A percentile compares a stretch with the other conserved stretches of the same genome.
These are phyloP conservation scores for Zenarchopterus dispar DNA, from an alignment of 2,797 vertebrate genomes.

Conservation along the genomic window DNA sequence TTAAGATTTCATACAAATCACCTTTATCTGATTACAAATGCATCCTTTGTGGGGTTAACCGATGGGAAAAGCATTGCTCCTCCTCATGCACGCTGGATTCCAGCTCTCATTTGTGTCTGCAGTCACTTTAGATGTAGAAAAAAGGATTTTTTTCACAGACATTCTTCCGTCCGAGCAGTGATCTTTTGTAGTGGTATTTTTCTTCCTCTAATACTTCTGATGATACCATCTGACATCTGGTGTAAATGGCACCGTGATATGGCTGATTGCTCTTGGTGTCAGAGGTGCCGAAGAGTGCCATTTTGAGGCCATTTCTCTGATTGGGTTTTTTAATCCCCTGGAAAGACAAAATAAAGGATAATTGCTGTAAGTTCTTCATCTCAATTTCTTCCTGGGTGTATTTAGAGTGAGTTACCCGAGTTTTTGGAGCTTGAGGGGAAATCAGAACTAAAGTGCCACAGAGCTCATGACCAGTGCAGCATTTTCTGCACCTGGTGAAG, in stretches of 20 bases:
- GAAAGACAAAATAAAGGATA: neutral
- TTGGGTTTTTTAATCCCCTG: conserved; percentile 7
- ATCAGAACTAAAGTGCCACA: neutral
- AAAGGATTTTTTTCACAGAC: conserved; percentile 7
- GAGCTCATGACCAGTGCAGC: neutral
- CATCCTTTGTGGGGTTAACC: conserved; percentile 9
- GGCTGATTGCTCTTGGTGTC: conserved; percentile 20
- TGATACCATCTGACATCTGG: conserved; percentile 19
- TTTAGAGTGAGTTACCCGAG: neutral
- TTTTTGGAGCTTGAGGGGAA: neutral
- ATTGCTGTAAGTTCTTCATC: conserved; percentile 9
- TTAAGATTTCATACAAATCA: conserved; percentile 36
- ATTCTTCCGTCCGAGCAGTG: conserved; percentile 7
- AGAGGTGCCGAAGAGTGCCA: neutral
- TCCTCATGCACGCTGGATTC: neutral
- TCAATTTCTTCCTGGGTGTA: neutral
- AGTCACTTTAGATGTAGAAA: conserved; percentile 9
- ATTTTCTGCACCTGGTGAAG: neutral
- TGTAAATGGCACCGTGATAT: conserved; percentile 4
- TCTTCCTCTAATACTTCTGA: conserved; percentile 12
- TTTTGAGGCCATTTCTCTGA: conserved; percentile 24
- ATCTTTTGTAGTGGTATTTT: neutral
- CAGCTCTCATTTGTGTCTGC: conserved; percentile 21
- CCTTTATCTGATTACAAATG: conserved; percentile 30
- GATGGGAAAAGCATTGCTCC: conserved; percentile 10